Base-by-base conservation (phyloP, 1,140 invertebrate genomes). In the Dendroctonus ponderosae region DNA sequence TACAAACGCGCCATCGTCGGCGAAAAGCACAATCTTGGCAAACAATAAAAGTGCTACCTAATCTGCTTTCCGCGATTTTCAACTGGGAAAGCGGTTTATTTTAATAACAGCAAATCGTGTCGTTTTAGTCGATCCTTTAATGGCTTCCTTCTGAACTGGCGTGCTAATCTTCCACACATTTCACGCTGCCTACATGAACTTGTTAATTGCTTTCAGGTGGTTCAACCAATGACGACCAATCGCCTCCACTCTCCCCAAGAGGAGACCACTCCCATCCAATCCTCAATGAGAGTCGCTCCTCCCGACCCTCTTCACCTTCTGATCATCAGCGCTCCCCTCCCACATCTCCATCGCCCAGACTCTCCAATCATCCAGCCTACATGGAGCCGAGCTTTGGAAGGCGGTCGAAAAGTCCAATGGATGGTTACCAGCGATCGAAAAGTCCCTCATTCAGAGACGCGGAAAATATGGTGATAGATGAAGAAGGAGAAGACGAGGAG, bases 401-500 rank as follows among this genome's bases (percentile, higher is more conserved):
- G 38, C 53, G 53, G 9, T 59, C 56, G 5, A 59, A 59, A 38
- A 59, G 56, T 15, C 56, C 56, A 7, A 12, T 59, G 56, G 56
- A 59, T 6, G 81, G 58, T 74, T 84, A 81, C 80, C 57, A 74
- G 15, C 69, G 78, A 57, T 76, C 79, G 2, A 80, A 80, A 69
- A 80, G 78, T 68, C 78, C 66, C 67, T 76, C 50, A 3, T 78
- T 76, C 59, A 71, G 78, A 56, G 79, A 80, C 67, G 70, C 66
- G 50, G 80, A 81, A 44, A 78, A 77, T 50, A 79, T 81, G 77
- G 76, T 79, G 6, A 82, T 81, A n/a, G 86, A 86, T 67, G 87
- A 87, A 60, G 86, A 88, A 64, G 84, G 80, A 0, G 86, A 87
- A 68, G 85, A 89, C 42, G 89, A 90, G 66, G 84, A 89, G 44